Evolutionary conservation across 2,113 vertebrate genomes (phyloP).

Genomic region (Carlito syrichta): DNA sequence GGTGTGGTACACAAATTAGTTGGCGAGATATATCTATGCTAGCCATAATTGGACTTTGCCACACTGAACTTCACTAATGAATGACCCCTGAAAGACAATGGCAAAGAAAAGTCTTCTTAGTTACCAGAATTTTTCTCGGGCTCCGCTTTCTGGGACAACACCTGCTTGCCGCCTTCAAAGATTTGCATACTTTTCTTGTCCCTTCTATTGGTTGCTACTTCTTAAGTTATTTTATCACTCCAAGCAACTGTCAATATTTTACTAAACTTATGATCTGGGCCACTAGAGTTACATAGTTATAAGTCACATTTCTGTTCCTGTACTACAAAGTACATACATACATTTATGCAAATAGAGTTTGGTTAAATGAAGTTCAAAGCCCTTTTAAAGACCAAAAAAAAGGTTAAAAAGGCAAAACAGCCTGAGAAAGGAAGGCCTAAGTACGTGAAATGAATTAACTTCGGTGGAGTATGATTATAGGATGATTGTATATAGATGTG

Average conservation of each 20-base stretch:
- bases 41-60: background rate
- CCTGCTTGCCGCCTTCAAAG: background rate
- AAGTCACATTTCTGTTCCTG: background rate
- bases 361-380: background rate
- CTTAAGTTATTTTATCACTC: background rate
- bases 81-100: too few relatives aligned
- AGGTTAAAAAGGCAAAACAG: background rate
- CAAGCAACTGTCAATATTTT: background rate
- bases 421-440: background rate
- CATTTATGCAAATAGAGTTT: background rate
- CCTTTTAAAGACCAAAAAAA: background rate
- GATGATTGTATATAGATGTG: background rate
- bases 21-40: background rate
- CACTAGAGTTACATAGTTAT: background rate
- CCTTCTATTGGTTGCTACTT: accelerated
- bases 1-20: background rate
- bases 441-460: background rate
- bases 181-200: accelerated
- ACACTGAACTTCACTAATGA: accelerated
- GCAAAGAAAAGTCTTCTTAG: background rate
- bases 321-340: background rate
- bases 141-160: background rate
- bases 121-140: background rate
- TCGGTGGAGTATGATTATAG: background rate
- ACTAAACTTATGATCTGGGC: background rate